Percentiles rank a stretch among this genome's conserved stretches.
phyloP scores from a whole-genome alignment of 2,113 vertebrate genomes.

The Centropus bengalensis region DNA sequence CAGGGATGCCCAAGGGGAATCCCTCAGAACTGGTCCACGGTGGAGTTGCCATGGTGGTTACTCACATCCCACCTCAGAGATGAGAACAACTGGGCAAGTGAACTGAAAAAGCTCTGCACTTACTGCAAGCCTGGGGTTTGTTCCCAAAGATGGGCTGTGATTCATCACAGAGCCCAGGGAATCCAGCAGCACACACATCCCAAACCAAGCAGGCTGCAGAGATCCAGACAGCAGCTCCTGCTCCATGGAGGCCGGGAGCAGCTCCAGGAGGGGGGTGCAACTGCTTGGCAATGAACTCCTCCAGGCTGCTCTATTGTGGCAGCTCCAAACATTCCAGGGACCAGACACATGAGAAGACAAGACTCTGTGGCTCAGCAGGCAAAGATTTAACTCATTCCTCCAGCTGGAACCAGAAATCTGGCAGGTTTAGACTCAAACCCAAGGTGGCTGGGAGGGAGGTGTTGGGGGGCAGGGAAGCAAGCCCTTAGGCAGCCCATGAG shows the following conservation, averaged over 20 bases:
- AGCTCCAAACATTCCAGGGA: not conserved
- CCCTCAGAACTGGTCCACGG: fast-evolving
- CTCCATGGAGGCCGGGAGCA: not conserved
- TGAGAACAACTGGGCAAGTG: not conserved
- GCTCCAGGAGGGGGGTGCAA: not conserved
- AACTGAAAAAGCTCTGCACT: not conserved
- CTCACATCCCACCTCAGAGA: not conserved
- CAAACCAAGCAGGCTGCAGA: not conserved
- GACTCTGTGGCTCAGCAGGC: not conserved
- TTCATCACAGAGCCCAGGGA: not conserved
- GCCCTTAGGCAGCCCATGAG: not conserved
- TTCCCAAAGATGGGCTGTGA: not conserved
- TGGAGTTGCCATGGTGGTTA: fast-evolving
- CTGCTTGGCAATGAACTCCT: not conserved
- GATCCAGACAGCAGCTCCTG: not conserved
- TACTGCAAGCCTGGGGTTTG: not conserved
- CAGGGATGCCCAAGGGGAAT: not conserved
- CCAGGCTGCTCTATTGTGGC: not conserved
- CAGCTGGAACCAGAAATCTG: not conserved
- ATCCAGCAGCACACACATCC: not conserved
- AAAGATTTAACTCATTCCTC: fast-evolving
- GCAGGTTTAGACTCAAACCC: not conserved
- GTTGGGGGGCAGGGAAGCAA: not conserved
- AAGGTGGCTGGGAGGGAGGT: too few species aligned
- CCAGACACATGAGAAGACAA: not conserved